These are phyloP conservation scores for Chrysolophus pictus DNA, from an alignment of 2,797 vertebrate genomes.

Conservation along the genomic window DNA sequence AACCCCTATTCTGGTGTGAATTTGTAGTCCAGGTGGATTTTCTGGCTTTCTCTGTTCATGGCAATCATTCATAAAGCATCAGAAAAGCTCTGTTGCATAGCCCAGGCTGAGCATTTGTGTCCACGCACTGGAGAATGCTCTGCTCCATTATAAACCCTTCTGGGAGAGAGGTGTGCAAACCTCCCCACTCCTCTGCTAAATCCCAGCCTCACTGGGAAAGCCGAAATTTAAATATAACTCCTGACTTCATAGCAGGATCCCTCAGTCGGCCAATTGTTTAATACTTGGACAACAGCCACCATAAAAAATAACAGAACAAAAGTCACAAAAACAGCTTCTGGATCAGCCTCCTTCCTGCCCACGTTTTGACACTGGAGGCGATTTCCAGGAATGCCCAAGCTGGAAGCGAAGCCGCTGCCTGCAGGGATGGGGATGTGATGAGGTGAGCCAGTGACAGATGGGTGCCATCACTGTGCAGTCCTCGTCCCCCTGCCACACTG, in stretches of 20 bases:
- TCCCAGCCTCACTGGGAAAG: not conserved
- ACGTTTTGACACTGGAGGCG: not conserved
- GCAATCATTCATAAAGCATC: accelerated
- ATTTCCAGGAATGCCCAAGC: not conserved
- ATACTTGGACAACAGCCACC: not conserved
- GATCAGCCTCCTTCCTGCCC: not conserved
- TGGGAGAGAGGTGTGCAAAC: not conserved
- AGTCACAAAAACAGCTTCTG: not conserved
- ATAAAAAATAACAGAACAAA: not conserved
- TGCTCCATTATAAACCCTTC: not conserved
- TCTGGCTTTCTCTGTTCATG: not conserved
- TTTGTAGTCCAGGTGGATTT: not conserved
- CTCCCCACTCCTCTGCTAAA: not conserved
- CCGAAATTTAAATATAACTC: not conserved
- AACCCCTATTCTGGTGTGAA: not conserved
- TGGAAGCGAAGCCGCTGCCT: not conserved
- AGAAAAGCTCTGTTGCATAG: not conserved
- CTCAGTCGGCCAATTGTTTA: not conserved
- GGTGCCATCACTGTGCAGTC: not conserved
- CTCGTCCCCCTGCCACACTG: not conserved
- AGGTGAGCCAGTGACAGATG: not conserved
- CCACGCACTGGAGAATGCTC: accelerated
- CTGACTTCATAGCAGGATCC: not conserved
- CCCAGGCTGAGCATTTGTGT: not conserved
- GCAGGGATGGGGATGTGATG: accelerated